Percentiles rank a stretch among this genome's conserved stretches.
phyloP scores from a whole-genome alignment of 2,797 vertebrate species.

The Clamator glandarius region DNA sequence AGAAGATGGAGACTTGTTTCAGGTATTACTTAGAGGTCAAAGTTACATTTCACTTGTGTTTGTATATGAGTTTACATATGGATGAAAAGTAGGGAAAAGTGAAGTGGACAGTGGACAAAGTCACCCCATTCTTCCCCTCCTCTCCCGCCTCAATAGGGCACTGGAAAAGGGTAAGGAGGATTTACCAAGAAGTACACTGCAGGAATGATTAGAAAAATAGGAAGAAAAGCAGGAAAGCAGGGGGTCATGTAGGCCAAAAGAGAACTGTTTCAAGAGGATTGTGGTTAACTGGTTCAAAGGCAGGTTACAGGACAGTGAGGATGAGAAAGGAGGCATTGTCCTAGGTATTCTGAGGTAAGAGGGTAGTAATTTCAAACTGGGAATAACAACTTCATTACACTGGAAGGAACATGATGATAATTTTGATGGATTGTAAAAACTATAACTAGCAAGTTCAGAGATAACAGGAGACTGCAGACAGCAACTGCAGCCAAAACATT shows the following conservation, averaged over 20 bases:
- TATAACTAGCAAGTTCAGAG: background rate
- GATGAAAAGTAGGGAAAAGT: background rate
- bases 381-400: background rate
- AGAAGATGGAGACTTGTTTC: background rate
- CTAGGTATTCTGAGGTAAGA: background rate
- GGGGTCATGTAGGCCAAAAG: background rate
- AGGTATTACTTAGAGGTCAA: background rate
- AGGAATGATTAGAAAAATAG: background rate
- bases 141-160: background rate
- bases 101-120: background rate
- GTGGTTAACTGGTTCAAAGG: background rate
- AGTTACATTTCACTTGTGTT: background rate
- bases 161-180: background rate
- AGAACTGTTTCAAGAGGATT: background rate
- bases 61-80: background rate
- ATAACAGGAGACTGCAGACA: background rate
- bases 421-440: background rate
- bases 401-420: background rate
- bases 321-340: background rate
- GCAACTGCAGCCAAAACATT: background rate
- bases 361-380: background rate
- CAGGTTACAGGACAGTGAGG: background rate
- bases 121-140: too few relatives aligned
- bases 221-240: background rate
- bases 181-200: background rate